Base-by-base conservation (phyloP, 1,140 invertebrate species). In the Camponotus floridanus region DNA sequence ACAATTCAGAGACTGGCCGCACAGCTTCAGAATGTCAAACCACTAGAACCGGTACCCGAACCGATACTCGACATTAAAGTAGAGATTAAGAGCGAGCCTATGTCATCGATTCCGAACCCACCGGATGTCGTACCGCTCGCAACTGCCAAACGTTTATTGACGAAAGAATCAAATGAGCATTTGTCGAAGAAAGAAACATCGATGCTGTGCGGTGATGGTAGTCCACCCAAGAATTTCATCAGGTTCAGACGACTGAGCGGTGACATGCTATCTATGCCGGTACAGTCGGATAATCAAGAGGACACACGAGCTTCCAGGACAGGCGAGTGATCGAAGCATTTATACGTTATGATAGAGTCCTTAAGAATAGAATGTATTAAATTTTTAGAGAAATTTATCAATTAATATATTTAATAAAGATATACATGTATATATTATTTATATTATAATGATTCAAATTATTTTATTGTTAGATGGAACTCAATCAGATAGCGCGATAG, bases 1-100 rank as follows among this genome's bases (percentile, higher is more conserved):
- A 95, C 94, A 2, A 95, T 95, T 48, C 94, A 95, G 61, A 92
- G 94, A 61, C 86, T 95, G 0, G 94, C 94, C 1, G 94, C 94
- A 9, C 93, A 94, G 18, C 78, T 95, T 8, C 91, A 94, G 71
- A 91, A 88, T n/a, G 87, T 86, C n/a, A 94, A 94, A 55, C 85
- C 90, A 8, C 39, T 89, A 0, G 91, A 93, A 6, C n/a, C 45
- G 8, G 18, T 39, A 15, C 4, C 11, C 1, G 48, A 83, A 8
- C 45, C 76, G 36, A 87, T 11, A 62, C 3, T 39, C 2, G 33
- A 57, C 11, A 57, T 55, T 39, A 55, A 90, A 45, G 31, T 18
- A 21, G 62, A 51, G 0, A 33, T 61, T 13, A 73, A 88, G 18
- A 9, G 4, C 8, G 55, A 76, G 0, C 42, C 78, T 31, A 15